phyloP scores from a whole-genome alignment of 2,113 vertebrate species.

The Heptranchias perlo region DNA sequence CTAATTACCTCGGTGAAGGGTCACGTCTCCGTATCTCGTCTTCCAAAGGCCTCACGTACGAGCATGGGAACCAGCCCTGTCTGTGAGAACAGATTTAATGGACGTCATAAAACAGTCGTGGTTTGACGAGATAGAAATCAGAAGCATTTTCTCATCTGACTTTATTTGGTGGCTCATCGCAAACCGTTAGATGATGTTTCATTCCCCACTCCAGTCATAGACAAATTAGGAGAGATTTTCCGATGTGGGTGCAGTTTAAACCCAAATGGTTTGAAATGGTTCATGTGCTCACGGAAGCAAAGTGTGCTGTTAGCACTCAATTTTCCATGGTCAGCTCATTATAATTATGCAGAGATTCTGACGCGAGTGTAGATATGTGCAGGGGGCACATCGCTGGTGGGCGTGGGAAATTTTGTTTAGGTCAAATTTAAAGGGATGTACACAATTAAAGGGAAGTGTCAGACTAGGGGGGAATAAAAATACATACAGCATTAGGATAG shows the following conservation, averaged over 20 bases:
- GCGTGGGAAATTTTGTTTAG: background rate
- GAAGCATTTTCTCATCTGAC: background rate
- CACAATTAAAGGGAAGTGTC: background rate
- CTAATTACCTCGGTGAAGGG: background rate
- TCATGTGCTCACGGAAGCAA: background rate
- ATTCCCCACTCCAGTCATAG: background rate
- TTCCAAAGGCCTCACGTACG: constrained; percentile 73
- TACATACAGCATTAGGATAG: background rate
- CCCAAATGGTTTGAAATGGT: background rate
- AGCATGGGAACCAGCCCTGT: constrained; percentile 91
- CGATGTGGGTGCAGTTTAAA: too few species aligned
- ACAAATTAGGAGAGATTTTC: background rate
- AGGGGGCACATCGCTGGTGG: background rate
- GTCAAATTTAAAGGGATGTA: background rate
- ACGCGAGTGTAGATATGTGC: background rate
- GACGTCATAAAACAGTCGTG: background rate
- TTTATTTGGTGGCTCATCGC: too few species aligned
- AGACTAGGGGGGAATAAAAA: background rate
- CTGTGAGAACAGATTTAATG: constrained; percentile 51
- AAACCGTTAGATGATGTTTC: background rate
- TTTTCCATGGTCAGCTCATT: background rate
- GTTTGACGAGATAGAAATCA: background rate
- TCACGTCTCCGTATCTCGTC: constrained; percentile 35
- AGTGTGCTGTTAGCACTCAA: background rate
- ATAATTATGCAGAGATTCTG: background rate